phyloP scores from a whole-genome alignment of 2,113 vertebrate species.

The Balaenoptera acutorostrata region DNA sequence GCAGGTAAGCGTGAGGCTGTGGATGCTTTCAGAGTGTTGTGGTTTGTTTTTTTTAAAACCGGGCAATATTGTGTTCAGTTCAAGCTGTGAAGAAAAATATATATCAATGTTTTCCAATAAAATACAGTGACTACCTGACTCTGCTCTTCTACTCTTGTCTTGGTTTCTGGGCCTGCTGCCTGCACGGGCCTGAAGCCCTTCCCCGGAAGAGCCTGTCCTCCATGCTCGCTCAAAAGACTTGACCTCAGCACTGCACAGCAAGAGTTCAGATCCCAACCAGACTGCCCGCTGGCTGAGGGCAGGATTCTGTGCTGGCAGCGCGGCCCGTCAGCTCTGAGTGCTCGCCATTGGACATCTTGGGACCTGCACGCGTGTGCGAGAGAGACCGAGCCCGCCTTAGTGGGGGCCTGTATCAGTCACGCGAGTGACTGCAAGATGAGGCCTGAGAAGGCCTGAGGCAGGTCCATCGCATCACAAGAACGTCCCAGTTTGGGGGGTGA shows the following conservation, averaged over 20 bases:
- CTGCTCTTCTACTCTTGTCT: not conserved
- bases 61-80: slow-evolving; percentile 81
- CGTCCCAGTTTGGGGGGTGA: not conserved
- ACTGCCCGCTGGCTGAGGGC: accelerated
- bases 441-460: not conserved
- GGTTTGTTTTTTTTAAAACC: slow-evolving; percentile 49
- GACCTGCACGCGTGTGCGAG: accelerated
- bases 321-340: not conserved
- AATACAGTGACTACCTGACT: slow-evolving; percentile 79
- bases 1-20: slow-evolving; percentile 62
- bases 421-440: accelerated
- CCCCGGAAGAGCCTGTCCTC: not conserved
- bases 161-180: not conserved
- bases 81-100: slow-evolving; percentile 81
- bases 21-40: slow-evolving; percentile 59
- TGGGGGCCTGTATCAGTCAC: accelerated
- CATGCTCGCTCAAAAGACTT: accelerated
- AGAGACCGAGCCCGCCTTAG: not conserved
- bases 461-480: accelerated
- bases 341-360: accelerated
- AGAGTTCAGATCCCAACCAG: not conserved
- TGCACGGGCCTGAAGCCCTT: accelerated
- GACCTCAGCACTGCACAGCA: not conserved
- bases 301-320: accelerated
- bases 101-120: slow-evolving; percentile 83